Base-by-base conservation (phyloP, 2,888 invertebrate genomes). In the Oscheius myriophilus region DNA sequence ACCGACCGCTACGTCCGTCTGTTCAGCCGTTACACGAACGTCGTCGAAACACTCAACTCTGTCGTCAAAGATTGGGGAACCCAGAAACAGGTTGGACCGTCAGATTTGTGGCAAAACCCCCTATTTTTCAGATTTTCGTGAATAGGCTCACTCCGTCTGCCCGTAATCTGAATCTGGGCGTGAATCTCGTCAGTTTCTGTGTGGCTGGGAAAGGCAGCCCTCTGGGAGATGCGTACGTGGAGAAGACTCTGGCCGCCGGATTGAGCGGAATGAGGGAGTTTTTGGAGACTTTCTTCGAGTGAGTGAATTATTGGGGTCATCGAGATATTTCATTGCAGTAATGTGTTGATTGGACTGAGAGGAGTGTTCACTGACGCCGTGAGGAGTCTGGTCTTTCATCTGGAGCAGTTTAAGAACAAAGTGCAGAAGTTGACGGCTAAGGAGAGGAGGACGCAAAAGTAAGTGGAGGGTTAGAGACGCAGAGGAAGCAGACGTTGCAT, bases 61-160 rank as follows among this genome's bases (percentile, higher is more conserved):
- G 21, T 65, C 14, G 23, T 57, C 11, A 65, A 65, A 25, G 65
- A 65, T 11, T 65, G 65, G 65, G 54, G 42, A 26, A 65, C 54
- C 2, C 54, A 65, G 11, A 55, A 46, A 23, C 65, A 65, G 46
- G 65, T 65, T 21, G 39, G 25, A n/a, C n/a, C 14, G 6, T 14
- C 12, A 6, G 4, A 53, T 3, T 7, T 53, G 18, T 4, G 16
- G 2, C 21, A 3, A 21, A 26, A 39, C 16, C 23, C 25, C 18
- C 21, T 18, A 1, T 23, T 18, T 49, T 63, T 3, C 14, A 63
- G 63, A 63, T 63, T n/a, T 63, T 63, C 52, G 39, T 43, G 18
- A 63, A 63, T 42, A 2, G 63, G 4, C 43, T 63, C 12, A 18
- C 42, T 23, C 53, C 63, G 12, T 25, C 63, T 11, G 54, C 53